Evolutionary conservation across 1,140 invertebrate species (phyloP).

Genomic region (Caenorhabditis inopinata): DNA sequence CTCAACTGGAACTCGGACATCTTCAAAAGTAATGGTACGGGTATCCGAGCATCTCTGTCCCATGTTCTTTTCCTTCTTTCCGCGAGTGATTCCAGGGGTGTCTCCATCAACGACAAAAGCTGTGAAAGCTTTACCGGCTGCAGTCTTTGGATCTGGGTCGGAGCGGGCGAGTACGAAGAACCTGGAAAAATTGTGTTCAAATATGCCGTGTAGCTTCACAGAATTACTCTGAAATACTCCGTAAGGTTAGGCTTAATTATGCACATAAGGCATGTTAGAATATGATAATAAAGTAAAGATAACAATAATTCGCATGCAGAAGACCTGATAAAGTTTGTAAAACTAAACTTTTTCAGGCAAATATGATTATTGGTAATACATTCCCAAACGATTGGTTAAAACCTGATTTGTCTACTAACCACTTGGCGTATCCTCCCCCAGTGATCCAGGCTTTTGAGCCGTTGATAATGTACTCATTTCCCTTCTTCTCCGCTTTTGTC

Average conservation of each 20-base stretch:
- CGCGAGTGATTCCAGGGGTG: conserved; percentile 79
- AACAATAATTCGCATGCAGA: too few species aligned
- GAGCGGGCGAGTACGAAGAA: not conserved
- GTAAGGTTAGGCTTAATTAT: too few species aligned
- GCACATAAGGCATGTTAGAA: too few species aligned
- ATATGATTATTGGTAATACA: too few species aligned
- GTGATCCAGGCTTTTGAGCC: conserved; percentile 99
- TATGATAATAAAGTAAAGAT: too few species aligned
- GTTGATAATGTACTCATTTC: conserved; percentile 82
- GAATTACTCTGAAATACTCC: too few species aligned
- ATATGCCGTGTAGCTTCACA: too few species aligned
- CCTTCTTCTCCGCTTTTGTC: conserved; percentile 83
- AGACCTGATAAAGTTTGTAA: too few species aligned
- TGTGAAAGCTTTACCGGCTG: conserved; percentile 87
- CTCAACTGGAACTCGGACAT: conserved; percentile 80
- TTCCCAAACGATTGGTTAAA: too few species aligned
- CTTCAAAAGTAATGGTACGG: conserved; percentile 91
- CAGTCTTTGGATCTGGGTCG: conserved; percentile 85
- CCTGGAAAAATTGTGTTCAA: not conserved
- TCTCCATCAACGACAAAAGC: conserved; percentile 92
- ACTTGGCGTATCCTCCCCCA: conserved; percentile 89
- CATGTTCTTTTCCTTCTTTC: conserved; percentile 85
- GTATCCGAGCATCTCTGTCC: conserved; percentile 93
- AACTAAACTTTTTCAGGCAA: too few species aligned
- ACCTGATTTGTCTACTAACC: too few species aligned